Conservation (phyloP, 2,797 vertebrate genomes). For the Glossophaga mutica region DNA sequence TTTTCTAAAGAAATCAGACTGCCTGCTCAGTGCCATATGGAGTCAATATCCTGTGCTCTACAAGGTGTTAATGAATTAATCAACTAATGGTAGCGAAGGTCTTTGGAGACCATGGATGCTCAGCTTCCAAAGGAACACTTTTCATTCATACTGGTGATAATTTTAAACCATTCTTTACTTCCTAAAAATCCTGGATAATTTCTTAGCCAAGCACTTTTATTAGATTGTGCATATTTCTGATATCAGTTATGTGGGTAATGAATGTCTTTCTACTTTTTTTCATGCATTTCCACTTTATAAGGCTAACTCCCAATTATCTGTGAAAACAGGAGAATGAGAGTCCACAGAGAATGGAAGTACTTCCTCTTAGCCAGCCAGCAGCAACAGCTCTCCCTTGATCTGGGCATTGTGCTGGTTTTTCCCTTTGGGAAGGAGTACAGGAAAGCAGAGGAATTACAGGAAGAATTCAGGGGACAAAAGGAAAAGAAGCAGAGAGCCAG, state of each 20-base stretch:
- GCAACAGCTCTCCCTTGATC: background rate
- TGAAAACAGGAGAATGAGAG: background rate
- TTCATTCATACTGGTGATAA: conserved; percentile 65
- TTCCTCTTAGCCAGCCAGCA: background rate
- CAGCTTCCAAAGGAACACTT: conserved; percentile 76
- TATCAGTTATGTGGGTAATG: background rate
- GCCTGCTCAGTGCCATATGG: conserved; percentile 74
- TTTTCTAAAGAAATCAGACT: conserved; percentile 73
- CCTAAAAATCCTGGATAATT: conserved; percentile 48
- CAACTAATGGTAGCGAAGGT: conserved; percentile 82
- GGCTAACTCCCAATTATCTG: conserved; percentile 24
- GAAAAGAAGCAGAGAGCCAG: background rate
- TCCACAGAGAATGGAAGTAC: background rate
- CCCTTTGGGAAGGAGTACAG: background rate
- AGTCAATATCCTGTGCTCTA: conserved; percentile 78
- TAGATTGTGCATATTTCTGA: conserved; percentile 17
- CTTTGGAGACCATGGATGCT: conserved; percentile 75
- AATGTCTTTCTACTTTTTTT: conserved; percentile 21
- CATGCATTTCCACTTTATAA: conserved; percentile 24
- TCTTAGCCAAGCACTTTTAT: conserved; percentile 25
- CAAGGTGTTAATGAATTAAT: conserved; percentile 85
- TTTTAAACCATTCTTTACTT: conserved; percentile 63
- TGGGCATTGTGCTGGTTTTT: background rate
- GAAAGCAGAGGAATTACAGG: background rate
- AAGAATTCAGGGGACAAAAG: background rate